Evolutionary conservation across 2,113 vertebrate genomes (phyloP), one percentile per base, ranked within the genome.

Genomic region (Tiliqua scincoides): DNA sequence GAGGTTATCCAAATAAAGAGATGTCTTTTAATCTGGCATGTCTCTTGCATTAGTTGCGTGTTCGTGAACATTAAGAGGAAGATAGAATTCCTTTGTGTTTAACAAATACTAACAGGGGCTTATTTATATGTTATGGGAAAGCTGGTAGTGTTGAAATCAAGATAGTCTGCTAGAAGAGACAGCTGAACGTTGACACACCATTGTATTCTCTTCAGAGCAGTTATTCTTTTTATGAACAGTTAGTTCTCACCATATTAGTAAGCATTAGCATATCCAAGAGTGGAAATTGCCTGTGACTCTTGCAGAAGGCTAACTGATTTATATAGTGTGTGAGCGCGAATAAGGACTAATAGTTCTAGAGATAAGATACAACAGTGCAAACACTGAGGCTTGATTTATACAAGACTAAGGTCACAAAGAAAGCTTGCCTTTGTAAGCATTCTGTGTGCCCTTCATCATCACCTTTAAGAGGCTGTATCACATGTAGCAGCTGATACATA

Each of bases 11-110:
- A 93, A 93, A 90, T 92, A 94, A 92, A 87, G 88, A 93, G 59
- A 90, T 91, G 90, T 93, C 86, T 93, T 92, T 92, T 94, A 94
- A 93, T 94, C 91, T 94, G 89, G 79, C 85, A 78, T 89, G 86
- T 85, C 83, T 89, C 89, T 90, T 85, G 92, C 83, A 84, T 90
- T 91, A 93, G 87, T 86, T 88, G 79, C 86, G 89, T 94, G 84
- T 88, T 87, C 79, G 32, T 21, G 92, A 88, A 92, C 84, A 83
- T 84, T 37, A 88, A 83, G 84, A 94, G 89, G 74, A 91, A 79
- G 91, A 75, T 4, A 70, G 85, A 70, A 92, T 91, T n/a, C 32
- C 88, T 91, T 87, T 89, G 68, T 80, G 91, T 89, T 84, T 48
- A 90, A 90, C 91, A 83, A 87, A 85, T 93, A 87, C 85, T 93